These are phyloP conservation scores for Gambusia yucatana DNA, from an alignment of 2,797 vertebrate genomes.

Conservation along the genomic window DNA sequence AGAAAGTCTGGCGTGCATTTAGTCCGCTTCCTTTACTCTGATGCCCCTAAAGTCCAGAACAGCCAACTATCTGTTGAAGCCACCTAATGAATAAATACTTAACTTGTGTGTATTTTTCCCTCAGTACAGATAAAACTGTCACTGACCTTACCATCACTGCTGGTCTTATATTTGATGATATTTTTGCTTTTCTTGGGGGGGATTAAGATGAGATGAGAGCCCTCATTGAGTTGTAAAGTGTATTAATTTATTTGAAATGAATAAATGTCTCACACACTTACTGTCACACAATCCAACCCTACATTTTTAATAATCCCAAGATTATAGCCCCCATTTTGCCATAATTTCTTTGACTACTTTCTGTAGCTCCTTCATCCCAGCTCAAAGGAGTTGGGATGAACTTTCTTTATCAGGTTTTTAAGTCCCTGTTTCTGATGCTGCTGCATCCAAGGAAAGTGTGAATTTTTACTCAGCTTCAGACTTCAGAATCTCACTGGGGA, in stretches of 20 bases:
- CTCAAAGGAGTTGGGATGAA: too few relatives aligned
- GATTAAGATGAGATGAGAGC: not conserved
- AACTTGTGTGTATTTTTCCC: not conserved
- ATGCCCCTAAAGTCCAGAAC: not conserved
- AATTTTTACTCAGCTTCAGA: too few relatives aligned
- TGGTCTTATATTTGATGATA: too few relatives aligned
- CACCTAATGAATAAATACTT: not conserved
- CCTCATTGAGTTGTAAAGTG: too few relatives aligned
- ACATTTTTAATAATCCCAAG: not conserved
- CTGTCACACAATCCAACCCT: not conserved
- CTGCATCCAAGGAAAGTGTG: too few relatives aligned
- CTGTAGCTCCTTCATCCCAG: not conserved
- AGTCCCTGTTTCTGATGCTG: too few relatives aligned
- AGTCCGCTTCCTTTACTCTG: not conserved
- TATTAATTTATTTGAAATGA: not conserved
- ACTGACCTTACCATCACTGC: not conserved
- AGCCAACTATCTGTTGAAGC: not conserved
- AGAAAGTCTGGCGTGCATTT: not conserved
- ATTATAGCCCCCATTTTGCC: not conserved
- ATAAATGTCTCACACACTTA: not conserved
- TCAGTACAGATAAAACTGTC: not conserved
- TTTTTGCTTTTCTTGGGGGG: too few relatives aligned
- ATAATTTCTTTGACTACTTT: not conserved
- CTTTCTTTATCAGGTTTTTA: too few relatives aligned
- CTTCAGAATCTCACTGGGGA: too few relatives aligned